These are phyloP conservation scores for Bolinopsis microptera DNA, from an alignment of 37 sponge, comb jelly and placozoan species.

Conservation along the genomic window DNA sequence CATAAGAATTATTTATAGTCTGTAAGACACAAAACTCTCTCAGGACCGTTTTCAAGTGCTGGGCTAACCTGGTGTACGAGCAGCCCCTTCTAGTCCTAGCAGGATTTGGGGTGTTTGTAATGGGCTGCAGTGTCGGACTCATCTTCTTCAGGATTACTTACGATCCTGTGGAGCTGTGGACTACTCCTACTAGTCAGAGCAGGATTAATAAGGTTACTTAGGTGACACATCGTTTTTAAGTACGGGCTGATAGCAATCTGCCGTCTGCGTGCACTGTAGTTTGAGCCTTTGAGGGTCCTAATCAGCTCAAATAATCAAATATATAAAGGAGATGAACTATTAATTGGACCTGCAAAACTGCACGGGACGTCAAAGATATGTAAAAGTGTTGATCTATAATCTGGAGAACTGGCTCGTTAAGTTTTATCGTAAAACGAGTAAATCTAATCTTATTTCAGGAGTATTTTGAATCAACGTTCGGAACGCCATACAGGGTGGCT, in stretches of 20 bases:
- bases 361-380: too few species aligned
- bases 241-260: too few species aligned
- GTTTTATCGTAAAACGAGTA: too few species aligned
- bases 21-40: too few species aligned
- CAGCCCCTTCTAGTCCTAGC: conserved; percentile 10
- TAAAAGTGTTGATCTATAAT: too few species aligned
- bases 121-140: conserved; percentile 68
- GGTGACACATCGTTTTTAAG: not conserved
- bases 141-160: conserved; percentile 76
- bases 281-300: too few species aligned
- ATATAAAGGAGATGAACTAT: too few species aligned
- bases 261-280: too few species aligned
- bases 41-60: not conserved
- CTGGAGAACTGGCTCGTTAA: too few species aligned
- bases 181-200: conserved; percentile 56
- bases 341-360: too few species aligned
- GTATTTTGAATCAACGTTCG: conserved; percentile 87
- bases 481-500: conserved; percentile 90
- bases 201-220: not conserved
- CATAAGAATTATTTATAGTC: too few species aligned
- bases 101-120: conserved; percentile 61
- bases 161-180: conserved; percentile 94
- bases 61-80: not conserved
- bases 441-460: conserved; percentile 70
- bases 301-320: too few species aligned